A percentile compares a stretch with the other conserved stretches of the same genome.
These are phyloP conservation scores for Todiramphus chloris DNA, from an alignment of 2,113 vertebrate genomes.

Conservation along the genomic window DNA sequence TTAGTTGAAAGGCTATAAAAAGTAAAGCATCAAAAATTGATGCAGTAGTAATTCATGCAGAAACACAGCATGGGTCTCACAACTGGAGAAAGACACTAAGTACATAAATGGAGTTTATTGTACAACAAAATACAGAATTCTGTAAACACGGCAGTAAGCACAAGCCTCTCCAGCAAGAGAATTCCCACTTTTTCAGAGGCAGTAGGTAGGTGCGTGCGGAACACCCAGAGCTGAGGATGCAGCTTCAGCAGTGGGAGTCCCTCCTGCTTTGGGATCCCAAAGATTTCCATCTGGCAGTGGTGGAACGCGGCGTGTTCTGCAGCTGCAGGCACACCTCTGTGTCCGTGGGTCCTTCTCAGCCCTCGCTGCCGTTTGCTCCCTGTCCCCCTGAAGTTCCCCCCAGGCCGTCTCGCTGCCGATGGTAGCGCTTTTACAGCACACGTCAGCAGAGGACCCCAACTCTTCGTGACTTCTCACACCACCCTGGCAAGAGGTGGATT, in stretches of 20 bases:
- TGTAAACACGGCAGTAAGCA: not conserved
- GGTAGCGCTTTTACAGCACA: not conserved
- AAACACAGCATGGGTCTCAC: not conserved
- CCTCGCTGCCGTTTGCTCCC: accelerated
- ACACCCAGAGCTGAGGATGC: not conserved
- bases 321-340: not conserved
- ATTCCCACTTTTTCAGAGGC: accelerated
- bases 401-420: accelerated
- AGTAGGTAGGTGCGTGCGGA: accelerated
- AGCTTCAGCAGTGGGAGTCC: not conserved
- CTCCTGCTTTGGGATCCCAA: not conserved
- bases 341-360: not conserved
- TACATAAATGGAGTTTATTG: not conserved
- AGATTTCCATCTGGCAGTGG: not conserved
- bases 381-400: not conserved
- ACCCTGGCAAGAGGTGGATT: not conserved
- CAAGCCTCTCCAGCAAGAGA: not conserved
- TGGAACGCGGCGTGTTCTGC: not conserved
- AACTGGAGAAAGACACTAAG: not conserved
- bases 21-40: not conserved
- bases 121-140: not conserved
- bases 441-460: not conserved
- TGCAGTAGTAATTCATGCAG: not conserved
- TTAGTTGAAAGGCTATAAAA: not conserved
- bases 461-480: no score